Evolutionary conservation across 2,113 vertebrate species (phyloP), one percentile per base, ranked within the genome.

Genomic region (Peromyscus maniculatus): DNA sequence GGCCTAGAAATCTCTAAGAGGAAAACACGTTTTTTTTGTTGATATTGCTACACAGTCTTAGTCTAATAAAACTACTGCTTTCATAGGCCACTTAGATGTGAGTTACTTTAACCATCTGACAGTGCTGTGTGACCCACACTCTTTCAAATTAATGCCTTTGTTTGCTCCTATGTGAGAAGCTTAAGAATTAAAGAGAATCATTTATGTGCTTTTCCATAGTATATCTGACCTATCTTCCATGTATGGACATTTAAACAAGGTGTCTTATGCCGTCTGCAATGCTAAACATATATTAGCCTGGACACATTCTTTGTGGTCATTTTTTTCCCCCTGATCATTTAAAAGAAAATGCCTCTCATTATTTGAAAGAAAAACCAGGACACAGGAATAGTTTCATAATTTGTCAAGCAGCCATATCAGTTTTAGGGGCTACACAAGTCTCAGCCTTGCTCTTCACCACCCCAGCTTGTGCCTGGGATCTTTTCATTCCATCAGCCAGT

Each of bases 401-500:
- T 90, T 97, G 77, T 5, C 5, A 79, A 1, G 0, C 0, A 89
- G 19, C 39, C 43, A 55, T 52, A 74, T 96, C 80, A 24, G 33
- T 86, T 90, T 89, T 19, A 46, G 69, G 39, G 94, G 46, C 55
- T 49, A 77, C 3, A 17, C 5, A 71, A 2, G 33, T 49, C 57
- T 67, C 49, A 64, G 74, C 36, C 17, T 94, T 31, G 12, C 95
- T 87, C 43, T 66, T 74, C n/a, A 74, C n/a, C 9, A 75, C 5
- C 82, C 26, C 87, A 91, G 87, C 46, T 92, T 28, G 91, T 92
- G 67, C 83, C 88, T 57, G 66, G 79, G 39, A 80, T 82, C 31
- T 78, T 95, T 96, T 94, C 59, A 52, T 87, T 46, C 49, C 80
- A 46, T 71, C 86, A 95, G 57, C 62, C 80, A 90, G 67, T 91